Base-by-base conservation (phyloP, 2,113 vertebrate species). In the Grammomys dolichurus region DNA sequence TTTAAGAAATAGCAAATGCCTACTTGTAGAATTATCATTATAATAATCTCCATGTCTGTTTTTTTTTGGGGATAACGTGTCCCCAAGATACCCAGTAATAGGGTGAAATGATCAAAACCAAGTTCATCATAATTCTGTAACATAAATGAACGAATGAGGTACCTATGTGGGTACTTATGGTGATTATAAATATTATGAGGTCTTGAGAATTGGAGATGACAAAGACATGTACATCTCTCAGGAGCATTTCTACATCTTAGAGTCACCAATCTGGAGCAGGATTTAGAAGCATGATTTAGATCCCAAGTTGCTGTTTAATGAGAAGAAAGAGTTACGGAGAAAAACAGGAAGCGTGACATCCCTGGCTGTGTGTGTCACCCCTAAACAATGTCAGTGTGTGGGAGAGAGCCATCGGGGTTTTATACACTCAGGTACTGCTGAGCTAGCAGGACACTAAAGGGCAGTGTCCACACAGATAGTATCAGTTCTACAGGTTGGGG, bases 231-330 rank as follows among this genome's bases (percentile, higher is more conserved):
- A 28, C 28, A 46, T 40, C 75, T 93, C 76, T 90, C 58, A 33
- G 54, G 0, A 43, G 95, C 93, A 97, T 98, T 98, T 98, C 97
- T 97, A 97, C 97, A 95, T 81, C 97, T 96, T 91, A 97, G 97
- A 98, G 95, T 97, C 97, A 98, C 97, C 97, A 98, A 98, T 98
- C 97, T 93, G 97, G 97, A 97, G 94, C 93, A 95, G 92, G 91
- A 89, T 80, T 89, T 22, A 93, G 95, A 87, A 96, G 58, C 51
- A 31, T 93, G 82, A 93, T 91, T 95, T n/a, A 96, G 86, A 82
- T 60, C 89, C 90, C 69, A 19, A 93, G 88, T 70, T 63, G n/a
- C 56, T 75, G 48, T 95, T 70, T 31, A 90, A 94, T 69, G 80
- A 92, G 87, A 97, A 97, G 67, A 87, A 95, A 93, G 92, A 87